A percentile compares a stretch with the other conserved stretches of the same genome.
These are phyloP conservation scores for Meles meles DNA, from an alignment of 2,113 vertebrate species.

Conservation along the genomic window DNA sequence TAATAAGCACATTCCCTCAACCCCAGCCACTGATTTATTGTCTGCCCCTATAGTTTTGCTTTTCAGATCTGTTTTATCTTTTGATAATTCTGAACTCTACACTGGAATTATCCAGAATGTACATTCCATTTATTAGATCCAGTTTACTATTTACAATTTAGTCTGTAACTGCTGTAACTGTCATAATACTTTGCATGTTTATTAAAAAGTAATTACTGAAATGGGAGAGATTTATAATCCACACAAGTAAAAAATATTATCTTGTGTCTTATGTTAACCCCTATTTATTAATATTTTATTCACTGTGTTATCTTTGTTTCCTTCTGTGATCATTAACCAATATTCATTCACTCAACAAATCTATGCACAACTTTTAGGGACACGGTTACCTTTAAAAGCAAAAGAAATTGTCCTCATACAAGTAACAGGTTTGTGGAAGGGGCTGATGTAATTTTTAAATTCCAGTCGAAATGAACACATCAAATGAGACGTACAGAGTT, in stretches of 20 bases:
- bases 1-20: accelerated
- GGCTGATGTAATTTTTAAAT: background rate
- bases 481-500: background rate
- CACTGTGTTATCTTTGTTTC: background rate
- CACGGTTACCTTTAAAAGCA: background rate
- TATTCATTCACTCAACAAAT: background rate
- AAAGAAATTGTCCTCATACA: background rate
- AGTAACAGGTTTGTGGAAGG: background rate
- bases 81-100: background rate
- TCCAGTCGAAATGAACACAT: background rate
- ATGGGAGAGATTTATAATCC: background rate
- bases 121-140: background rate
- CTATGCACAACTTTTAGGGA: background rate
- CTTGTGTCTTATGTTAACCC: background rate
- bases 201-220: background rate
- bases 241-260: background rate
- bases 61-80: background rate
- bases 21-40: background rate
- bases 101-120: background rate
- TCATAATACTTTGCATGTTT: background rate
- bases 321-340: background rate
- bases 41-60: background rate
- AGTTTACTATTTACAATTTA: background rate
- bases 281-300: background rate
- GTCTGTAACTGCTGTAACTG: background rate